Evolutionary conservation across 1,140 invertebrate species (phyloP), one percentile per base, ranked within the genome.

Genomic region (Tetramorium alpestre): DNA sequence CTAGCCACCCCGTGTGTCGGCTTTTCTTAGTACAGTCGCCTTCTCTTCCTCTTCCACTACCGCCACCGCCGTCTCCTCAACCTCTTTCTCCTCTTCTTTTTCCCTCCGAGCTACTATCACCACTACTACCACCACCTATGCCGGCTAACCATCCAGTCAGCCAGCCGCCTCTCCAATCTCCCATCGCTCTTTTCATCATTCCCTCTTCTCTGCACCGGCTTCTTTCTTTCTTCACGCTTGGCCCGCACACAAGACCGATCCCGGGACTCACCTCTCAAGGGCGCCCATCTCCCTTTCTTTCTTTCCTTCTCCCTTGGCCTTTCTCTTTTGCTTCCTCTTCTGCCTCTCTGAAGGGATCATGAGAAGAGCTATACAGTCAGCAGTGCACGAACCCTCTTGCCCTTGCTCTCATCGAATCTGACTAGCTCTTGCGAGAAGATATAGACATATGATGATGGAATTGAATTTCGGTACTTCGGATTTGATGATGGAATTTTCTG

Each of bases 141-240:
- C 73, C 78, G 60, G 72, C 88, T 88, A 82, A 58, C 67, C 65
- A 82, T 54, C 65, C 85, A 86, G 67, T 73, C 72, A 75, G 67
- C 85, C 86, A 87, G 76, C 84, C 91, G 90, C 87, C 88, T 89
- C 88, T 82, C 82, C 90, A 87, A 87, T 89, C 85, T 89, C 76
- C 89, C 82, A 87, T 89, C 85, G 87, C 85, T 92, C 90, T 91
- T 93, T 93, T 93, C 92, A 93, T 93, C 92, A 88, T 87, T 76
- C 92, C 93, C 89, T 92, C 90, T 89, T 85, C 88, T 88, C 70
- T 86, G 64, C 91, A 56, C 84, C 75, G 88, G 88, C 88, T 93
- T 91, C 89, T 92, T 93, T 93, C 90, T 94, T 93, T 91, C 87
- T 94, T 93, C 90, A 92, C 91, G 91, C 92, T 92, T 89, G 87